These are phyloP conservation scores for Phanerotoma sp. DNA, from an alignment of 2,888 invertebrate genomes.

Conservation along the genomic window DNA sequence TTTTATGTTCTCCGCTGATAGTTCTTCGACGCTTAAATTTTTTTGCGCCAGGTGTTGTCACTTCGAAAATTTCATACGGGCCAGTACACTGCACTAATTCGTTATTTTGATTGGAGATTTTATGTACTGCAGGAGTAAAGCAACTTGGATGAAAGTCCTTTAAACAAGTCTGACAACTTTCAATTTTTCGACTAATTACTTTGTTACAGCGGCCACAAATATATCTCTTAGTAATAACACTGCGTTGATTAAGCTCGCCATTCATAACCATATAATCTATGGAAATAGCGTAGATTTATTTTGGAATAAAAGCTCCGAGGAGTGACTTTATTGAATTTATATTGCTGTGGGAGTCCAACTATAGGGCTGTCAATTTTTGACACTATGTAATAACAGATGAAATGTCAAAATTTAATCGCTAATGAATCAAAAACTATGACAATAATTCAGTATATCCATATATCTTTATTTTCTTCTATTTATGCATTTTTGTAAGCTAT, in stretches of 20 bases:
- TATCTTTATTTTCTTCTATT: no score
- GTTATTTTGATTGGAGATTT: not conserved
- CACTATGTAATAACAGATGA: no score
- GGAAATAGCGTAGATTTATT: no score
- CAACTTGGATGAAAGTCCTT: not conserved
- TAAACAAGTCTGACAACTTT: not conserved
- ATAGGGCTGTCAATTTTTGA: no score
- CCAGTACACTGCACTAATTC: not conserved
- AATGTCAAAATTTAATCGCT: no score
- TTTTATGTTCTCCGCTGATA: not conserved
- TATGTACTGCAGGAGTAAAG: not conserved
- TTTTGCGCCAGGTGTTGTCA: not conserved
- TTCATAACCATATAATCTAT: no score
- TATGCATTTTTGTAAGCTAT: no score
- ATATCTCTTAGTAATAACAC: not conserved
- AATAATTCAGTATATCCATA: no score
- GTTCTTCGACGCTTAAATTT: conserved; percentile 1
- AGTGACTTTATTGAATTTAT: no score
- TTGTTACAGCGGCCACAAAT: not conserved
- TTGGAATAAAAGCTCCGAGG: no score
- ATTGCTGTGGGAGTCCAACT: no score
- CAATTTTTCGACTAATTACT: not conserved
- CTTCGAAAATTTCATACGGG: not conserved
- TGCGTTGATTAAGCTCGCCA: not conserved
- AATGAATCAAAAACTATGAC: no score